Evolutionary conservation across 2,888 invertebrate genomes (phyloP), one percentile per base, ranked within the genome.

Genomic region (Pollenia amentaria): DNA sequence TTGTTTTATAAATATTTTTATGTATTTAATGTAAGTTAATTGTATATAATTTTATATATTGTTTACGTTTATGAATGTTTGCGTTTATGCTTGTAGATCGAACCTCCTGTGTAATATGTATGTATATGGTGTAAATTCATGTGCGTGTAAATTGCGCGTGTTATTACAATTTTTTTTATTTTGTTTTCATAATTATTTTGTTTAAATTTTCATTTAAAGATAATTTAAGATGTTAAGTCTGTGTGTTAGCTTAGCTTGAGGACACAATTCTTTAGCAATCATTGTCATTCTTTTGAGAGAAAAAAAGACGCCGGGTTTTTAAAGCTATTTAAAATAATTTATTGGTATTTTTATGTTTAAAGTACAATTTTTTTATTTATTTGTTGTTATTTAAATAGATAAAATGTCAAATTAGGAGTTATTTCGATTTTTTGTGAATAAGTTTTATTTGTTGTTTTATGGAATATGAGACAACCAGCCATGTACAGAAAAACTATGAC

Each of bases 101-200:
- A 76, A 65, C 53, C 69, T 64, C 53, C 82, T 72, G 79, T 85
- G 78, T 77, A 53, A 40, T n/a, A 4, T 80, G 62, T 69, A 64
- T 80, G 75, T 80, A 65, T 77, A 73, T 80, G 77, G 73, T 87
- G 75, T 87, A 73, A 87, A 82, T 82, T 70, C 76, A 87, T 86
- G 88, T 88, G 88, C 88, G 85, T 89, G 85, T 88, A 88, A 86
- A 86, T 88, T 89, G 89, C 89, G 89, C 89, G 89, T 88, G 84
- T 88, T 85, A 84, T 84, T 82, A 73, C 60, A 76, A 84, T 85
- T 79, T 87, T 80, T 76, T 67, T 79, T 46, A 16, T 64, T 65
- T 18, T 76, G 55, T 53, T 72, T 73, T 57, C 67, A n/a, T 16
- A 14, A 8, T 14, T 21, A 60, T 40, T 42, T 72, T 8, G 57